These are phyloP conservation scores for Tympanoctomys barrerae DNA, from an alignment of 2,797 vertebrate genomes.

Conservation along the genomic window DNA sequence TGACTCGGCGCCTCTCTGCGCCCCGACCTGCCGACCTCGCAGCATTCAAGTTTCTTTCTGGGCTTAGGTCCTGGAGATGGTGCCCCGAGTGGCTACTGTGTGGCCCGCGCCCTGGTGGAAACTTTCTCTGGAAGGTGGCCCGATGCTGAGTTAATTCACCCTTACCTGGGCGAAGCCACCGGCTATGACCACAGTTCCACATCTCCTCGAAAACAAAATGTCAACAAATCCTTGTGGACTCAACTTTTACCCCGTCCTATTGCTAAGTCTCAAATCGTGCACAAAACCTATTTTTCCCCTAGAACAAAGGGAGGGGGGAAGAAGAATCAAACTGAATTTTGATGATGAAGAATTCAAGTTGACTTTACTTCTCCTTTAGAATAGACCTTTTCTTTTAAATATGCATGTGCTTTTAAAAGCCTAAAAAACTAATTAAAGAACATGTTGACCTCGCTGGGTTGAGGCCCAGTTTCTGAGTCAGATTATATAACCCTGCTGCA, in stretches of 20 bases:
- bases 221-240: neutral
- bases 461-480: conserved; percentile 55
- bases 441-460: conserved; percentile 65
- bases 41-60: neutral
- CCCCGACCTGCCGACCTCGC: neutral
- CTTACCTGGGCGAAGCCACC: conserved; percentile 4
- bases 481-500: conserved; percentile 38
- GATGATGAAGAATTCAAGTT: neutral
- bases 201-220: neutral
- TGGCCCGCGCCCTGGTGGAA: neutral
- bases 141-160: fast-evolving
- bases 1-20: neutral
- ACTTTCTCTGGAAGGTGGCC: neutral
- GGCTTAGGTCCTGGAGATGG: neutral
- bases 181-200: neutral
- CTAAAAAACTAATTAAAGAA: conserved; percentile 76
- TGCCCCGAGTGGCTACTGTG: neutral
- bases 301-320: neutral
- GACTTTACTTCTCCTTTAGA: neutral
- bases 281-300: neutral
- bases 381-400: conserved; percentile 46
- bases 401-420: conserved; percentile 34
- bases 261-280: neutral
- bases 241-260: neutral
- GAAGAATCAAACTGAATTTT: neutral